Evolutionary conservation across 2,888 invertebrate species (phyloP).

Genomic region (Sminthurinus aureus): DNA sequence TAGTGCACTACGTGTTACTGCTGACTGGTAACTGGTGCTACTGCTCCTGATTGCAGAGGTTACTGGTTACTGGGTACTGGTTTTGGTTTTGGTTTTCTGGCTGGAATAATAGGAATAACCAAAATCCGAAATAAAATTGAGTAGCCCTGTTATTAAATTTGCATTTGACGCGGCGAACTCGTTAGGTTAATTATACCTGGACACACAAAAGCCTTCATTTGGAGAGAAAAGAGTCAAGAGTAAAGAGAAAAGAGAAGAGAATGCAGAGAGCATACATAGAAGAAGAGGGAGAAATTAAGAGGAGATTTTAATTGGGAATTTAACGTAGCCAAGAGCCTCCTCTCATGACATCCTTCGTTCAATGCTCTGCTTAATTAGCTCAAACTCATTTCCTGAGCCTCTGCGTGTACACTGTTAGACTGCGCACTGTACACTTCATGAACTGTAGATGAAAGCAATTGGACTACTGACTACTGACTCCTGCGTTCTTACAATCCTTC

Average conservation of each 20-base stretch:
- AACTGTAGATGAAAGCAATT: not conserved
- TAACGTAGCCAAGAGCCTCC: constrained; percentile 39
- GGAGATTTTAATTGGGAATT: constrained; percentile 51
- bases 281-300: constrained; percentile 46
- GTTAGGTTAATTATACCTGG: constrained; percentile 49
- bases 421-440: constrained; percentile 14
- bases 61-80: too few species aligned
- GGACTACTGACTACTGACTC: too few species aligned
- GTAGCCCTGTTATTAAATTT: constrained; percentile 45
- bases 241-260: too few species aligned
- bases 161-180: constrained; percentile 47
- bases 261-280: not conserved
- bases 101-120: not conserved
- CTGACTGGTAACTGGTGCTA: not conserved
- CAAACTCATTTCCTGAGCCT: constrained; percentile 42
- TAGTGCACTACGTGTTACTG: not conserved
- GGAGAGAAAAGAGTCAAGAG: not conserved
- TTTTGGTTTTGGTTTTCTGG: not conserved
- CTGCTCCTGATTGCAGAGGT: too few species aligned
- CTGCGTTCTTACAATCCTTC: too few species aligned
- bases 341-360: constrained; percentile 34
- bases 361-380: constrained; percentile 46
- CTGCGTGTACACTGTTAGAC: not conserved
- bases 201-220: constrained; percentile 47
- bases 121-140: constrained; percentile 26